Percentiles rank a stretch among this genome's conserved stretches.
Conservation (phyloP, 2,888 invertebrate genomes). For the Athrips mouffetella region DNA sequence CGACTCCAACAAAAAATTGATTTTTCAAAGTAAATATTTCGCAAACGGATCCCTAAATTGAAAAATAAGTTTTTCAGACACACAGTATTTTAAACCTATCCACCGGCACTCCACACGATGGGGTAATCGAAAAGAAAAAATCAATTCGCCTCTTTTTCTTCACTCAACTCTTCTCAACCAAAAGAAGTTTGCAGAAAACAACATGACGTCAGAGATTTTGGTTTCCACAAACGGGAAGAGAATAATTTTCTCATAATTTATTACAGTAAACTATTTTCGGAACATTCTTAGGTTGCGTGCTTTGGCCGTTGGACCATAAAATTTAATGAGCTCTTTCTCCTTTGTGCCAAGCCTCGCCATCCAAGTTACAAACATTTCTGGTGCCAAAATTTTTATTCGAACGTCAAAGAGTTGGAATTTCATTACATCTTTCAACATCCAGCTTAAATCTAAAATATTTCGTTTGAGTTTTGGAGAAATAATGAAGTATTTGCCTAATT, state of each 20-base stretch:
- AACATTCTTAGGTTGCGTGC: constrained; percentile 25
- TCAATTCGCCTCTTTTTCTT: too few species aligned
- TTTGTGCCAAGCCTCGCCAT: constrained; percentile 32
- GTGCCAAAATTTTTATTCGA: constrained; percentile 40
- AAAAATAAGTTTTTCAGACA: too few species aligned
- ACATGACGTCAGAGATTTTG: neutral
- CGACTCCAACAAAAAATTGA: too few species aligned
- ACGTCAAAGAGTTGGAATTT: constrained; percentile 35
- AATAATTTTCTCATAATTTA: constrained; percentile 24
- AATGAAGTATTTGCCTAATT: constrained; percentile 4
- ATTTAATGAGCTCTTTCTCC: constrained; percentile 34
- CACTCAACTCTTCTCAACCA: neutral
- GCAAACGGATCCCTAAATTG: too few species aligned
- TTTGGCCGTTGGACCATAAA: constrained; percentile 28
- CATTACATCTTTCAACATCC: constrained; percentile 17
- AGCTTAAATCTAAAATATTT: neutral
- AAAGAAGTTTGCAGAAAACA: neutral
- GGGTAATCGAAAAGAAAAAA: too few species aligned
- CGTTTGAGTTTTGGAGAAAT: neutral
- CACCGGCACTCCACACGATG: too few species aligned
- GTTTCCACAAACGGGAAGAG: constrained; percentile 1
- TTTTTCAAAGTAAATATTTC: too few species aligned
- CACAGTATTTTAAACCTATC: too few species aligned
- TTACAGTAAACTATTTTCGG: constrained; percentile 20
- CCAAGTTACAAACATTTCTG: constrained; percentile 30